Evolutionary conservation across 2,888 invertebrate species (phyloP).

Genomic region (Zootermopsis nevadensis): DNA sequence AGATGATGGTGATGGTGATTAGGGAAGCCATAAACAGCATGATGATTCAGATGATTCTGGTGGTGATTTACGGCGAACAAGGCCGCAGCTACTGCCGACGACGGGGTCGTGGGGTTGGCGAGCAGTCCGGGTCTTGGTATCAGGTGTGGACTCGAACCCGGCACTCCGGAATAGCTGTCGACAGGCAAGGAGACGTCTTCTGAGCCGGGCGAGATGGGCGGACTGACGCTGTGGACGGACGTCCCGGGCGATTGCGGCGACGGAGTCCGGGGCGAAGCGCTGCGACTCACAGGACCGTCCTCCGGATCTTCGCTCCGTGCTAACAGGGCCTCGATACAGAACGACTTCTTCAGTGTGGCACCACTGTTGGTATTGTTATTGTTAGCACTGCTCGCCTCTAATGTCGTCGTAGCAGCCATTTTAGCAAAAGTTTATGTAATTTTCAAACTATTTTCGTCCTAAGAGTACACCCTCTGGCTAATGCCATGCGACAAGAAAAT

Average conservation of each 20-base stretch:
- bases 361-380: constrained; percentile 47
- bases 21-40: constrained; percentile 65
- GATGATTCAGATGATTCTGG: constrained; percentile 64
- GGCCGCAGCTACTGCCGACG: constrained; percentile 54
- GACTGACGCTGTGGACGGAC: constrained; percentile 65
- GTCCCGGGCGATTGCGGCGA: constrained; percentile 13
- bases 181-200: constrained; percentile 65
- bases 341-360: constrained; percentile 73
- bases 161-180: constrained; percentile 35
- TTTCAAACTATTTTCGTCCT: too few species aligned
- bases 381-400: constrained; percentile 30
- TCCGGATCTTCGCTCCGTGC: constrained; percentile 62
- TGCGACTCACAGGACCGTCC: constrained; percentile 58
- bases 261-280: constrained; percentile 61
- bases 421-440: background rate
- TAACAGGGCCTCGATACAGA: constrained; percentile 90
- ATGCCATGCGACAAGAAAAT: too few species aligned
- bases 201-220: constrained; percentile 87
- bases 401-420: constrained; percentile 40
- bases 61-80: constrained; percentile 62
- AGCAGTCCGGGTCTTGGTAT: constrained; percentile 68
- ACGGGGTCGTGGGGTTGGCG: background rate
- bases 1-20: constrained; percentile 58
- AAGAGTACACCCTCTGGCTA: too few species aligned
- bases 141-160: constrained; percentile 56